Base-by-base conservation (phyloP, 2,888 invertebrate genomes). In the Drosophila maculinotata region DNA sequence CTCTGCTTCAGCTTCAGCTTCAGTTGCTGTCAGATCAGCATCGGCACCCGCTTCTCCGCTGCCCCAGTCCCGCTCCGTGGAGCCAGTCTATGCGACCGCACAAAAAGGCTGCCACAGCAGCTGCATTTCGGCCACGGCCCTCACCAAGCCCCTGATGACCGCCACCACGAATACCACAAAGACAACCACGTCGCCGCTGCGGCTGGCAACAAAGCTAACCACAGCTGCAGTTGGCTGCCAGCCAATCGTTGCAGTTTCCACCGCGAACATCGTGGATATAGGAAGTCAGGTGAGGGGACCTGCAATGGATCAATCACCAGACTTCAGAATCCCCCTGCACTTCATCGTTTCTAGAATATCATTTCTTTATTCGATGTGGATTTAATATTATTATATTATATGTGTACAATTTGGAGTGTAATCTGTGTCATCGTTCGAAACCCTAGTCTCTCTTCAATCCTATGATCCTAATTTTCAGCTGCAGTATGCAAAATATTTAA, bases 61-160 rank as follows among this genome's bases (percentile, higher is more conserved):
- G 72, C 67, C 87, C 14, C 52, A 52, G 36, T 48, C 45, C 49
- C 63, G 59, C 41, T 75, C 58, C 44, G 78, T 65, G 58, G 89
- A 90, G 72, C 91, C 91, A 45, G 83, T 91, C 73, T 91, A 91
- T 76, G 90, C 91, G 33, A 90, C 88, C 77, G 90, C 91, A 87
- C 90, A 91, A 88, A 91, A 90, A 69, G 66, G 77, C 73, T 79
- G 87, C 69, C 80, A 83, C 66, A 88, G 78, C 69, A 69, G 57
- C 48, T 85, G 90, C 78, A 84, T 76, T 52, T 80, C 89, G 62
- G 88, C 90, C 49, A 71, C 81, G 52, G 90, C 89, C 57, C 65
- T 90, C 26, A 89, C 87, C 42, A 78, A 89, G 79, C 78, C 89
- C 52, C 73, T 89, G 71, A 85, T 86, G 82, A 81, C 88, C 56